Evolutionary conservation across 2,113 vertebrate species (phyloP).

Genomic region (Cavia porcellus): DNA sequence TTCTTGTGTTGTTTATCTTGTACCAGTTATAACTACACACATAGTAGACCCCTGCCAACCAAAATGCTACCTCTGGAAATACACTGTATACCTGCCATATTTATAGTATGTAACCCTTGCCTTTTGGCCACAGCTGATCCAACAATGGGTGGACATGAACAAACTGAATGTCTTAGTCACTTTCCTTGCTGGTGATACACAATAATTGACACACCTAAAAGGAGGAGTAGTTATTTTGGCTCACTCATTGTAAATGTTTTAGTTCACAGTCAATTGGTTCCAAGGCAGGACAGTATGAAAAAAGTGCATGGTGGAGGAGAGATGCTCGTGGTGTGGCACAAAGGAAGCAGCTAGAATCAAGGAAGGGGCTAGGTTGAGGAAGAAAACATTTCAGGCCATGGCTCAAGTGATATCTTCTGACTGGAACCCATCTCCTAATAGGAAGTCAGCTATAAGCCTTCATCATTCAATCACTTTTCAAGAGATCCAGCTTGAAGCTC

Average conservation of each 20-base stretch:
- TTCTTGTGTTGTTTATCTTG: slow-evolving; percentile 12
- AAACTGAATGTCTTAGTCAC: background rate
- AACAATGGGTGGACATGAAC: background rate
- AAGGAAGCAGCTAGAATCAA: background rate
- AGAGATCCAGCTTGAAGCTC: background rate
- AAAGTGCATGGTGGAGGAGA: background rate
- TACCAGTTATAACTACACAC: background rate
- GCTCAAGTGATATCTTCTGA: background rate
- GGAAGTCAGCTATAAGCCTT: background rate
- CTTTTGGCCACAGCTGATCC: background rate
- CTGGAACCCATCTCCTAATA: background rate
- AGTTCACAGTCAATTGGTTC: background rate
- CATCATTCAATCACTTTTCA: background rate
- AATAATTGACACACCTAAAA: background rate
- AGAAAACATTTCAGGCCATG: background rate
- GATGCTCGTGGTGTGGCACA: background rate
- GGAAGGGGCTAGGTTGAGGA: background rate
- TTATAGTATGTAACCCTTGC: background rate
- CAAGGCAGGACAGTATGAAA: background rate
- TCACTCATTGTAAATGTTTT: background rate
- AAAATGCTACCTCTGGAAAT: background rate
- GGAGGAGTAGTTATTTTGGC: background rate
- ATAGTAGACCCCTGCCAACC: background rate
- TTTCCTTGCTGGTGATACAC: background rate
- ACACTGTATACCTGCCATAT: background rate